phyloP scores from a whole-genome alignment of 2,113 vertebrate species.

The Corythoichthys haematopterus region DNA sequence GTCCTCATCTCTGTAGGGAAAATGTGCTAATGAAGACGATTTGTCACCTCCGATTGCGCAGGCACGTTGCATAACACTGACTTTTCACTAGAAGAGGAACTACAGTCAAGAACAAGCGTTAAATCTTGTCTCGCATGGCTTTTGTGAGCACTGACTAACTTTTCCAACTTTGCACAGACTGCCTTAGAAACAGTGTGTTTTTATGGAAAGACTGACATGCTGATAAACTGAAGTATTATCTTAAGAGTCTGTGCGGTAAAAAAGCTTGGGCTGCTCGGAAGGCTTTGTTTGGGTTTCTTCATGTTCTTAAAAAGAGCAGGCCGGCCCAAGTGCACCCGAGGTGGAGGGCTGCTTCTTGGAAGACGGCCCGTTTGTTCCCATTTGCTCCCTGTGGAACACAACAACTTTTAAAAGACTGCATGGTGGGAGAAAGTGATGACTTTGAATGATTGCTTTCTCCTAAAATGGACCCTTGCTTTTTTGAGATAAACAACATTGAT shows the following conservation, averaged over 20 bases:
- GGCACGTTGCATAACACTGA: neutral
- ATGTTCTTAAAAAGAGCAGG: neutral
- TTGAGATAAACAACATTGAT: too few relatives aligned
- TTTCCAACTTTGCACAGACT: neutral
- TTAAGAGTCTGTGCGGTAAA: neutral
- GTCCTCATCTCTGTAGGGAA: neutral
- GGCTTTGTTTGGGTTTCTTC: slow-evolving; percentile 3
- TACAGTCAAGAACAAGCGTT: neutral
- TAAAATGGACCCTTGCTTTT: neutral
- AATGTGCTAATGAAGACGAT: neutral
- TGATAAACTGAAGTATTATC: slow-evolving; percentile 2
- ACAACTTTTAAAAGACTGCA: neutral
- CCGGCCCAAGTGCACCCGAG: neutral
- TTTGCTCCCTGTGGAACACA: neutral
- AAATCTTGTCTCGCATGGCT: neutral
- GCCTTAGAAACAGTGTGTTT: neutral
- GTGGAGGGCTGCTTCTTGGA: neutral
- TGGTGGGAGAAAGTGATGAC: neutral
- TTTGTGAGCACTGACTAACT: neutral
- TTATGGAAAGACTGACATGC: neutral
- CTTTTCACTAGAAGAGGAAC: neutral
- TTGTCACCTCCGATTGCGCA: neutral
- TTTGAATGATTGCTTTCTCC: neutral
- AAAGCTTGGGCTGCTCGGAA: neutral
- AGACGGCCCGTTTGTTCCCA: neutral